Percentiles rank a stretch among this genome's conserved stretches.
phyloP scores from a whole-genome alignment of 92 coral and sea anemone genomes.

The Siderastrea siderea region DNA sequence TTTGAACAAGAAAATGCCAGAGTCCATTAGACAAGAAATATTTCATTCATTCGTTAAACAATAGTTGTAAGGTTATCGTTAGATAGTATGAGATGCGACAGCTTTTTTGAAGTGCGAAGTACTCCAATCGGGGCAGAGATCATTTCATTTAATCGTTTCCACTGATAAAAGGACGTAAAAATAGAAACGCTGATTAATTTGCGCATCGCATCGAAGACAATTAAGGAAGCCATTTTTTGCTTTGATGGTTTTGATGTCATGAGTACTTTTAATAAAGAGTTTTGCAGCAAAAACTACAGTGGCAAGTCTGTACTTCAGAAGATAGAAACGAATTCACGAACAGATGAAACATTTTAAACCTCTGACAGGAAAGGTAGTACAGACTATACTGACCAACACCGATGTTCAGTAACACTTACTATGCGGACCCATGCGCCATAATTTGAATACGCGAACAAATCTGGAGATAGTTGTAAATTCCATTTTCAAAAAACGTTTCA shows the following conservation, averaged over 20 bases:
- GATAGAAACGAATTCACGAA: not conserved
- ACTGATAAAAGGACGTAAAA: constrained; percentile 25
- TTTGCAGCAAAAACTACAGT: not conserved
- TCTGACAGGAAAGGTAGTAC: not conserved
- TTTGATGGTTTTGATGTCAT: constrained; percentile 9
- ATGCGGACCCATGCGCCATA: too few species aligned
- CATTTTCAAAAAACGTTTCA: too few species aligned
- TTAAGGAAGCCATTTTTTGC: not conserved
- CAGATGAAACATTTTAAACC: not conserved
- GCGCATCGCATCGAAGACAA: constrained; percentile 16
- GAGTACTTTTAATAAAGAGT: constrained; percentile 9
- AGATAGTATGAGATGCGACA: constrained; percentile 12
- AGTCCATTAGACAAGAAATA: not conserved
- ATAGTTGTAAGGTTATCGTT: constrained; percentile 13
- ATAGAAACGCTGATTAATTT: constrained; percentile 12
- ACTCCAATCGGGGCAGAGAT: constrained; percentile 24
- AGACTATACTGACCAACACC: too few species aligned
- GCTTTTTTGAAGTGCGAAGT: constrained; percentile 30
- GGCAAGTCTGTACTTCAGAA: not conserved
- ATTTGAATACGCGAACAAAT: too few species aligned
- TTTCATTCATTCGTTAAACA: not conserved
- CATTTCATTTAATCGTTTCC: constrained; percentile 26
- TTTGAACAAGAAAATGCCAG: not conserved
- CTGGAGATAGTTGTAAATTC: too few species aligned
- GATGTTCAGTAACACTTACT: too few species aligned